Conservation (phyloP, 2,113 vertebrate genomes). For the Tachuris rubrigastra region DNA sequence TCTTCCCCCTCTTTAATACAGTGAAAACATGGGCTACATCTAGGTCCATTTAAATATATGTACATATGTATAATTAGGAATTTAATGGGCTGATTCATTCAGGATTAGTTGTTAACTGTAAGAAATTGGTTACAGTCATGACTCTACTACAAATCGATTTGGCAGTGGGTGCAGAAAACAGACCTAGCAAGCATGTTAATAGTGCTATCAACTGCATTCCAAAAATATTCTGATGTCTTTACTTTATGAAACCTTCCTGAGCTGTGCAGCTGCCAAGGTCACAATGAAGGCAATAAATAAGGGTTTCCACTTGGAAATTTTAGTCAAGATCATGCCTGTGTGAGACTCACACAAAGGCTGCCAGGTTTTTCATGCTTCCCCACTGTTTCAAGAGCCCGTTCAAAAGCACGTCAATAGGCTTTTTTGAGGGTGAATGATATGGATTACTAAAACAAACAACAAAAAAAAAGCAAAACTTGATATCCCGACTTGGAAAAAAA, state of each 20-base stretch:
- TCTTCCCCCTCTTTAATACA: neutral
- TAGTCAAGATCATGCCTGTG: neutral
- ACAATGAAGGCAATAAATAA: neutral
- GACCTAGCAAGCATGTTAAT: neutral
- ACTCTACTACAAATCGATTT: constrained; percentile 35
- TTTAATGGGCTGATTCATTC: constrained; percentile 66
- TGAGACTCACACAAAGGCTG: neutral
- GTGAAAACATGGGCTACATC: constrained; percentile 47
- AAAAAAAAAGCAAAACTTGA: neutral
- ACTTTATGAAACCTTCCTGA: neutral
- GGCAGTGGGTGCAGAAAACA: constrained; percentile 46
- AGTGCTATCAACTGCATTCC: constrained; percentile 15
- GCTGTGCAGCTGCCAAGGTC: neutral
- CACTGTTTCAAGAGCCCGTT: neutral
- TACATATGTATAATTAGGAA: constrained; percentile 60
- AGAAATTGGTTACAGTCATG: constrained; percentile 62
- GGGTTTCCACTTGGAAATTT: neutral
- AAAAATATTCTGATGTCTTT: neutral
- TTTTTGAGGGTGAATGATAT: neutral
- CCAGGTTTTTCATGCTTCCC: neutral
- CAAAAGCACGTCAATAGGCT: neutral
- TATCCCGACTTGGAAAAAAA: neutral
- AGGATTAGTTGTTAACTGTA: constrained; percentile 65
- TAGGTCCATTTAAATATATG: constrained; percentile 53
- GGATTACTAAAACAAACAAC: neutral